phyloP scores from a whole-genome alignment of 2,888 invertebrate genomes.

The Imbricaverruca yamaguchii region DNA sequence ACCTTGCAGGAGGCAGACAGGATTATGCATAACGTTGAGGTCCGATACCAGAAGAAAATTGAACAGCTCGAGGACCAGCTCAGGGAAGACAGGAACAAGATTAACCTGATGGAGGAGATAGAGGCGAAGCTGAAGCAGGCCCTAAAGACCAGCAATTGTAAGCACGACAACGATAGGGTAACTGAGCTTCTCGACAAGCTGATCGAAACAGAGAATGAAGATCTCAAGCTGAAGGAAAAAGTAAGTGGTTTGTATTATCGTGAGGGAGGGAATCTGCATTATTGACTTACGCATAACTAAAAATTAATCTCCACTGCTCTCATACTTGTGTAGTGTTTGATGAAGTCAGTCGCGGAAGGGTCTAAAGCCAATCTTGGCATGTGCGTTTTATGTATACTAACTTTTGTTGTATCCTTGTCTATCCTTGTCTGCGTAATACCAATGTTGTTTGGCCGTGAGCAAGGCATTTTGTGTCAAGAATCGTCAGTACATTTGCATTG shows the following conservation, averaged over 20 bases:
- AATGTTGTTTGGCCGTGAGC: too few species aligned
- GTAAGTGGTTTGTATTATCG: background rate
- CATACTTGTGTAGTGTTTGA: too few species aligned
- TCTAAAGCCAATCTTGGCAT: too few species aligned
- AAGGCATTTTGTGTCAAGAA: too few species aligned
- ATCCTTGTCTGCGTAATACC: too few species aligned
- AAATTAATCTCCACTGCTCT: background rate
- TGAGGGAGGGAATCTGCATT: too few species aligned
- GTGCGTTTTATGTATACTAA: too few species aligned
- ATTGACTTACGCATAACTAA: too few species aligned
- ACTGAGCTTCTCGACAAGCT: slow-evolving; percentile 18
- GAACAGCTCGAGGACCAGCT: slow-evolving; percentile 26
- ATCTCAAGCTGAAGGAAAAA: slow-evolving; percentile 12
- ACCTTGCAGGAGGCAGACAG: slow-evolving; percentile 35
- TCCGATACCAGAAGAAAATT: slow-evolving; percentile 32
- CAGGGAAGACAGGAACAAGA: background rate
- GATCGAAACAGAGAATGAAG: slow-evolving; percentile 9
- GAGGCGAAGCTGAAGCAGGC: background rate
- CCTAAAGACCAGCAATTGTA: background rate
- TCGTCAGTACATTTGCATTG: too few species aligned
- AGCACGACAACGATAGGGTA: background rate
- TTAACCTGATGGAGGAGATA: slow-evolving; percentile 4
- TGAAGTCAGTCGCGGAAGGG: too few species aligned
- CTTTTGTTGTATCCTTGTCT: too few species aligned
- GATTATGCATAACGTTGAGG: slow-evolving; percentile 34